phyloP scores from a whole-genome alignment of 2,888 invertebrate genomes.

The Acanthosepion lycidas region DNA sequence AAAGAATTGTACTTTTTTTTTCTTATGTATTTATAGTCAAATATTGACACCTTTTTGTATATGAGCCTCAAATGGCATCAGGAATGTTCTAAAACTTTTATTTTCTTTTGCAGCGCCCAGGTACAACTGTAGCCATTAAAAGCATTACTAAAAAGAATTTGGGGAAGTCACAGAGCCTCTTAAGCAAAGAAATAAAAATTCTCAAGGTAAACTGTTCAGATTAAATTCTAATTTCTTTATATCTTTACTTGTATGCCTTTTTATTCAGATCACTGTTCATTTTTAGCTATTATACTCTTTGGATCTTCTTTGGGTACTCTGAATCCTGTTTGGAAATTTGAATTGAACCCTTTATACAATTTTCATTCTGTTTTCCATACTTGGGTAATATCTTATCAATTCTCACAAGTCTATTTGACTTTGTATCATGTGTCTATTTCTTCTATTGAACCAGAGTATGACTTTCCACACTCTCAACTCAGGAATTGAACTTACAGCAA shows the following conservation, averaged over 20 bases:
- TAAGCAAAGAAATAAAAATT: slow-evolving; percentile 99
- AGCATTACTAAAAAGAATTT: slow-evolving; percentile 97
- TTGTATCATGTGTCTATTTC: too few species aligned
- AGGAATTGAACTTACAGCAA: too few species aligned
- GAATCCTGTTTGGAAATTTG: too few species aligned
- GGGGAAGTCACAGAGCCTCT: slow-evolving; percentile 95
- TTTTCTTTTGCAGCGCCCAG: slow-evolving; percentile 82
- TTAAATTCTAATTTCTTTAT: not conserved
- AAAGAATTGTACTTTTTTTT: not conserved
- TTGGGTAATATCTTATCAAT: too few species aligned
- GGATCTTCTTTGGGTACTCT: too few species aligned
- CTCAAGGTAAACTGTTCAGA: slow-evolving; percentile 81
- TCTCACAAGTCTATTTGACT: too few species aligned
- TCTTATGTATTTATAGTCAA: not conserved
- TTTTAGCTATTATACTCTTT: too few species aligned
- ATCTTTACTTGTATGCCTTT: not conserved
- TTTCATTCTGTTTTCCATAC: too few species aligned
- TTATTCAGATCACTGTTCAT: too few species aligned
- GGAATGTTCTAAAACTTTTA: slow-evolving; percentile 59
- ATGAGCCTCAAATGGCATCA: not conserved
- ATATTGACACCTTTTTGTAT: not conserved
- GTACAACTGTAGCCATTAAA: slow-evolving; percentile 94
- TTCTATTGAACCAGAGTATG: too few species aligned
- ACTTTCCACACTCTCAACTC: too few species aligned
- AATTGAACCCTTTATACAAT: too few species aligned